Evolutionary conservation across 2,888 invertebrate species (phyloP).

Genomic region (Buathra laborator): DNA sequence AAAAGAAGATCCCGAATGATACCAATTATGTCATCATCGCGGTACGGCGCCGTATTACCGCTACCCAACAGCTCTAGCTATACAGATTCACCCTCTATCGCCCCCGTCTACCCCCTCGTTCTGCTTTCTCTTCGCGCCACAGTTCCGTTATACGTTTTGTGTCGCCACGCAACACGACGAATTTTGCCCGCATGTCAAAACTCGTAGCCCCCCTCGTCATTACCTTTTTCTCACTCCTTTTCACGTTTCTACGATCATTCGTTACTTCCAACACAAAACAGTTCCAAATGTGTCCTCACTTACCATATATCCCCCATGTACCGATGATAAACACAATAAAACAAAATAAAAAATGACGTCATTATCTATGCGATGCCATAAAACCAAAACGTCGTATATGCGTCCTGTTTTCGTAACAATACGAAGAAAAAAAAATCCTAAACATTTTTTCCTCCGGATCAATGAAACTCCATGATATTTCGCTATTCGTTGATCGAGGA

Average conservation of each 20-base stretch:
- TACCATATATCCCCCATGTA: not conserved
- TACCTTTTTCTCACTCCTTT: conserved; percentile 21
- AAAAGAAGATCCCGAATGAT: conserved; percentile 82
- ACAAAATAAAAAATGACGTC: not conserved
- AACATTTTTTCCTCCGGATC: not conserved
- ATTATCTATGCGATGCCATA: no score
- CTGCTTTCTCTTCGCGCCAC: conserved; percentile 61
- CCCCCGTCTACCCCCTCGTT: conserved; percentile 48
- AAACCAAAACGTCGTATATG: no score
- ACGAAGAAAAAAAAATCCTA: not conserved
- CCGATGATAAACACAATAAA: not conserved
- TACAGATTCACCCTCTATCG: conserved; percentile 57
- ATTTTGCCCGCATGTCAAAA: conserved; percentile 80
- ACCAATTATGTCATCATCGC: conserved; percentile 83
- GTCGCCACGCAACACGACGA: conserved; percentile 73
- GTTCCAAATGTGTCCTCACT: conserved; percentile 17
- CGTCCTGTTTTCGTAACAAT: not conserved
- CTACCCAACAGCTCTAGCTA: conserved; percentile 8
- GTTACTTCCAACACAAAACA: conserved; percentile 11
- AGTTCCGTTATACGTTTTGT: conserved; percentile 64
- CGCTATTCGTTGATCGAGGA: no score
- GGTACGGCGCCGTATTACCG: conserved; percentile 27
- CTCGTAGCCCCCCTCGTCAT: conserved; percentile 48
- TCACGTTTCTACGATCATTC: conserved; percentile 18
- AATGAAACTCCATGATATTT: not conserved